phyloP scores from a whole-genome alignment of 2,888 invertebrate genomes.

The Tineola bisselliella region DNA sequence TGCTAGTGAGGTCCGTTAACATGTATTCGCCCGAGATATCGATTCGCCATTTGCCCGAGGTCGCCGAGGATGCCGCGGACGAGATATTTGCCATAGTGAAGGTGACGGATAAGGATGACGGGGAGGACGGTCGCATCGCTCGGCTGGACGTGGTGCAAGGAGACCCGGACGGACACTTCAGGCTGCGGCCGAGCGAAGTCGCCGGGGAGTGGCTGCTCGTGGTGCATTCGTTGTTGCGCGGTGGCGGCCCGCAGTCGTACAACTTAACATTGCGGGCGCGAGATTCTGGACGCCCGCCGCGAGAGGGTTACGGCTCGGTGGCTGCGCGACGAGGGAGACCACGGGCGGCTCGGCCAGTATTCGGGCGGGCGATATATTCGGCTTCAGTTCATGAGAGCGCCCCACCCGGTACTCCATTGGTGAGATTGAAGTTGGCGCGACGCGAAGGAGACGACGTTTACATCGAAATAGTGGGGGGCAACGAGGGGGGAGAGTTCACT shows the following conservation, averaged over 20 bases:
- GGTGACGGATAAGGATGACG: constrained; percentile 84
- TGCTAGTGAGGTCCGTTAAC: constrained; percentile 85
- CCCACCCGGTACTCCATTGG: constrained; percentile 87
- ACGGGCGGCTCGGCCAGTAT: constrained; percentile 88
- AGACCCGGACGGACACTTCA: constrained; percentile 89
- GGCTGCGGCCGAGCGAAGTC: constrained; percentile 71
- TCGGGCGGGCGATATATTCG: constrained; percentile 87
- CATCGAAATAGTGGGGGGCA: constrained; percentile 91
- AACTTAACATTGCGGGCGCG: constrained; percentile 86
- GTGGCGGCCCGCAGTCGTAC: constrained; percentile 81
- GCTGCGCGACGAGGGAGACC: constrained; percentile 83
- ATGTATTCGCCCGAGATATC: constrained; percentile 86
- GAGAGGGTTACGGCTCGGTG: constrained; percentile 81
- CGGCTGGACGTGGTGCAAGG: constrained; percentile 87
- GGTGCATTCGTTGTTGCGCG: constrained; percentile 79
- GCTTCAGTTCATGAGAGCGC: constrained; percentile 89
- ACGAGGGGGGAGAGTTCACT: constrained; percentile 87
- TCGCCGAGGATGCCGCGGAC: constrained; percentile 79
- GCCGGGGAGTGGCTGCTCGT: constrained; percentile 78
- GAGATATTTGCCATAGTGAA: constrained; percentile 91
- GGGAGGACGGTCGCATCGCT: constrained; percentile 85
- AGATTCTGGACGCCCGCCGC: constrained; percentile 83
- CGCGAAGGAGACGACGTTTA: constrained; percentile 86
- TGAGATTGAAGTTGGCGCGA: constrained; percentile 87
- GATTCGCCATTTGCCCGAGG: constrained; percentile 80